Evolutionary conservation across 2,888 invertebrate genomes (phyloP).

Genomic region (Ganaspis brasiliensis): DNA sequence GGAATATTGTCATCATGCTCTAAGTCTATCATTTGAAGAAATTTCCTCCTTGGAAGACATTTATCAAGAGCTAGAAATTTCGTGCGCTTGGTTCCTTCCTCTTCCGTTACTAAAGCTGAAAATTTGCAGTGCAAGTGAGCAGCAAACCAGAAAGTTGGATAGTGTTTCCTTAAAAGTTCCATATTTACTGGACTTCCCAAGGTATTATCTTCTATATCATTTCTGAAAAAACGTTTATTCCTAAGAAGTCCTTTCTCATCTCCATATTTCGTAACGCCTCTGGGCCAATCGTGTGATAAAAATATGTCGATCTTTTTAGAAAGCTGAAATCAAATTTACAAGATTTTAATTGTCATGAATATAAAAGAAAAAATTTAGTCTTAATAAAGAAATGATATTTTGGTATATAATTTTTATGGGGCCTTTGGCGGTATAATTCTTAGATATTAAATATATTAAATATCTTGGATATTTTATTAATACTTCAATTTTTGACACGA

Average conservation of each 20-base stretch:
- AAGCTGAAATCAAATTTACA: conserved; percentile 56
- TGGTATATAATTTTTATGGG: no score
- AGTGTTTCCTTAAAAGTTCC: conserved; percentile 89
- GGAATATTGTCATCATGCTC: conserved; percentile 83
- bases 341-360: no score
- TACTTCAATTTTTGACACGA: no score
- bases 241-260: conserved; percentile 87
- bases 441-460: no score
- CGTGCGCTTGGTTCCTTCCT: conserved; percentile 82
- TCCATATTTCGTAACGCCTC: conserved; percentile 92
- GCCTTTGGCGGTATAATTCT: no score
- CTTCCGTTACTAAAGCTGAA: conserved; percentile 89
- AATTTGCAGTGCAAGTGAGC: conserved; percentile 99
- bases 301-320: conserved; percentile 89
- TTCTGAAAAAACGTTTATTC: conserved; percentile 91
- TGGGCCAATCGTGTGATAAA: conserved; percentile 99
- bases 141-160: conserved; percentile 97
- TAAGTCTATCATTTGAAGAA: conserved; percentile 91
- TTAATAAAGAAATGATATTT: no score
- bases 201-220: conserved; percentile 90
- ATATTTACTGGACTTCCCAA: conserved; percentile 95
- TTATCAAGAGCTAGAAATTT: conserved; percentile 98
- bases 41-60: conserved; percentile 93
- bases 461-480: no score
- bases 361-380: no score